Conservation (phyloP, 1,140 invertebrate species). For the Caerostris darwini region DNA sequence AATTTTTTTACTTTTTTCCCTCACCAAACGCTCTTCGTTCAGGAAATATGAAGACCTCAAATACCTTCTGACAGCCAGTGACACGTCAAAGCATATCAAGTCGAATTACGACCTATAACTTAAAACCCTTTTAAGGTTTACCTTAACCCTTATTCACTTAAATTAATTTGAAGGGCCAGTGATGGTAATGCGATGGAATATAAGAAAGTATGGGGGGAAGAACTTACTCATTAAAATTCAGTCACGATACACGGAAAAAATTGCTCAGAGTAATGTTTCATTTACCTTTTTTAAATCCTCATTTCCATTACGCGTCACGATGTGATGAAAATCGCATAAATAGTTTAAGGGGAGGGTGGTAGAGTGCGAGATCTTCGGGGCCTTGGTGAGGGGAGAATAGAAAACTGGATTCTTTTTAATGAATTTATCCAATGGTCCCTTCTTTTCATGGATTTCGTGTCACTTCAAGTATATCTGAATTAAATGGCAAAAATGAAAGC, state of each 20-base stretch:
- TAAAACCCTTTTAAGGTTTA: not conserved
- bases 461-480: constrained; percentile 50
- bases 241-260: constrained; percentile 27
- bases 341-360: constrained; percentile 31
- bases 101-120: not conserved
- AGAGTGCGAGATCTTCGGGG: no score
- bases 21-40: no score
- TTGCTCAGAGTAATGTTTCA: constrained; percentile 60
- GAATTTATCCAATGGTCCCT: constrained; percentile 54
- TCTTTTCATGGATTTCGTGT: constrained; percentile 55
- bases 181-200: constrained; percentile 12
- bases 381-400: not conserved
- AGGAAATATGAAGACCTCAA: no score
- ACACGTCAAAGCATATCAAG: not conserved
- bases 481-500: constrained; percentile 39
- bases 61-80: not conserved
- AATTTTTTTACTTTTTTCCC: no score
- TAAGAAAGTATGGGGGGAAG: not conserved
- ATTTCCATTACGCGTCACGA: constrained; percentile 66
- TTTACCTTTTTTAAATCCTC: constrained; percentile 63
- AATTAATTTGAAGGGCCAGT: constrained; percentile 37
- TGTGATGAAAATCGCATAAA: constrained; percentile 59
- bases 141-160: not conserved
- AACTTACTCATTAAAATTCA: constrained; percentile 2
- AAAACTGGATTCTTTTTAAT: constrained; percentile 40